Conservation (phyloP, 2,797 vertebrate genomes). For the Helarctos malayanus region DNA sequence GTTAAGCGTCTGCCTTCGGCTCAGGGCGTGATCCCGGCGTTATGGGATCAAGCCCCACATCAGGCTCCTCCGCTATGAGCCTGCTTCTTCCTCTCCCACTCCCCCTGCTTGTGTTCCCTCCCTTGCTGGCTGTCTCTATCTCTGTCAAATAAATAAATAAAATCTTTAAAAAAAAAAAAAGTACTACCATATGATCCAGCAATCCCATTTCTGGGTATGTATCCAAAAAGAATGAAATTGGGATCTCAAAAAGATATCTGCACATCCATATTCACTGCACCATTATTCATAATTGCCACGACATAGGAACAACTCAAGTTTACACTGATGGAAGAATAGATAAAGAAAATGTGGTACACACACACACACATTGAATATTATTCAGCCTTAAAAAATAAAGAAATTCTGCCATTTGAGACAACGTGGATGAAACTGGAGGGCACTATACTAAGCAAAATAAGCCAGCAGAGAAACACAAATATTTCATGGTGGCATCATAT, state of each 20-base stretch:
- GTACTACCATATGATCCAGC: neutral
- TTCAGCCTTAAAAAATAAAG: neutral
- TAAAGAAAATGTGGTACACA: neutral
- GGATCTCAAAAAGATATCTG: neutral
- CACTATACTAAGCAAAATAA: neutral
- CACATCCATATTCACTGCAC: neutral
- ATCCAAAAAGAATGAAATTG: neutral
- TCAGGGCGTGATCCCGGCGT: too few relatives aligned
- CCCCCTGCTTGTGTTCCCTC: too few relatives aligned
- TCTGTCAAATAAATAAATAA: too few relatives aligned
- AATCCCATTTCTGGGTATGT: neutral
- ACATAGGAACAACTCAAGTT: neutral
- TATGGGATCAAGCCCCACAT: too few relatives aligned
- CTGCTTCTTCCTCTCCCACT: too few relatives aligned
- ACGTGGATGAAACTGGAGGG: neutral
- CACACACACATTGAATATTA: neutral
- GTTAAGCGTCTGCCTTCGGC: too few relatives aligned
- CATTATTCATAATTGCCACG: neutral
- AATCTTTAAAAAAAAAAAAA: too few relatives aligned
- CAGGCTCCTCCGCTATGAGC: too few relatives aligned
- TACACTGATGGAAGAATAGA: neutral
- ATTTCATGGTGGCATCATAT: neutral
- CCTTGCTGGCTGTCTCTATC: too few relatives aligned
- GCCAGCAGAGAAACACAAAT: neutral
- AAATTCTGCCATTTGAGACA: neutral